Base-by-base conservation (phyloP, 2,888 invertebrate species). In the Digitonthophagus gazella region DNA sequence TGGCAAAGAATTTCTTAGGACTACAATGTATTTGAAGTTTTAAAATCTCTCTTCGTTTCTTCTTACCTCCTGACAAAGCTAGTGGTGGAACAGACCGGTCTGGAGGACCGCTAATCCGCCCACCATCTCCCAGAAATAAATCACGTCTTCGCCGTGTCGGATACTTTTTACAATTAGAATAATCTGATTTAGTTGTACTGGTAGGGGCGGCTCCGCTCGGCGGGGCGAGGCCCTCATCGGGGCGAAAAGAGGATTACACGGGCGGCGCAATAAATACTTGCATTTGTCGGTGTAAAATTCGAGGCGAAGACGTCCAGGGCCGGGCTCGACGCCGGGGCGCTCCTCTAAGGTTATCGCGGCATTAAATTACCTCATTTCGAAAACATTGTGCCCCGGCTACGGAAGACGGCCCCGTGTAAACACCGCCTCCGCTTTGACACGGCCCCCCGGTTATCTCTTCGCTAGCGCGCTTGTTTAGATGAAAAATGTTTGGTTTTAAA, bases 311-410 rank as follows among this genome's bases (percentile, higher is more conserved):
- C 61, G 20, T 18, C 61, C 61, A 61, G 20, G 61, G 18, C 18
- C n/a, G 61, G 20, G 61, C 18, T n/a, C 61, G 61, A 20, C 16
- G 16, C 61, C 61, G 19, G 18, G 61, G 18, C 61, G 19, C n/a
- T 20, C 61, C 18, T 16, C n/a, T 61, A 19, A 61, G 20, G 61
- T 18, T 20, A 61, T 61, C 61, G 61, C 61, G 20, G 61, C 61
- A 61, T 61, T 61, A 61, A 61, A 61, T 61, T 61, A 61, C 61
- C 61, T 61, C 61, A 61, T 61, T 61, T 61, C 61, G 61, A 61
- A 61, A 61, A 61, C 61, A 61, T 61, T 61, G 61, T 61, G 11
- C 28, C 28, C 61, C 61, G 61, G 18, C 18, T 20, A 61, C 18
- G 61, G 19, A 61, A 61, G 28, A 18, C 61, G 61, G 18, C 18